Percentiles rank a stretch among this genome's conserved stretches.
These are phyloP conservation scores for Oreochromis spilurus DNA, from an alignment of 2,113 vertebrate genomes.

Conservation along the genomic window DNA sequence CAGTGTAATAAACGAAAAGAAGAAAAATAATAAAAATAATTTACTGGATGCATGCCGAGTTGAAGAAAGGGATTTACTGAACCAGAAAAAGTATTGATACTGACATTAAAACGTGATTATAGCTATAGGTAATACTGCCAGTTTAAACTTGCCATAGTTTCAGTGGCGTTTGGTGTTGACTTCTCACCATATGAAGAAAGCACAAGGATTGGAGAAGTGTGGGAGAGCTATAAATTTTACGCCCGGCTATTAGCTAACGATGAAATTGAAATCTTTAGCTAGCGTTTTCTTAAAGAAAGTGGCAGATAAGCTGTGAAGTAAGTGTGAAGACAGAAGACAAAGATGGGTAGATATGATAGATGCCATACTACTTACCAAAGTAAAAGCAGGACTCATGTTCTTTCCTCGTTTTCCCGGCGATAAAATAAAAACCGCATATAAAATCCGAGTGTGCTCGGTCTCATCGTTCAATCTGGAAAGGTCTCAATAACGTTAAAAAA, in stretches of 20 bases:
- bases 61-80: neutral
- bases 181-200: neutral
- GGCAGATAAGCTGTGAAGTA: neutral
- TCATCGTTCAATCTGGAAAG: neutral
- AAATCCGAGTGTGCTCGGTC: neutral
- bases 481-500: neutral
- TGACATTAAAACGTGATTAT: neutral
- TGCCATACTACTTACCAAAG: slow-evolving; percentile 12
- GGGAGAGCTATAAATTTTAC: neutral
- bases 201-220: neutral
- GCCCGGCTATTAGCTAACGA: neutral
- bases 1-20: neutral
- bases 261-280: neutral
- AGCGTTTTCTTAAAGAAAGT: neutral
- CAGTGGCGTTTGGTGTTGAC: neutral
- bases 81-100: neutral
- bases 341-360: neutral
- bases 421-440: neutral
- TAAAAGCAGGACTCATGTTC: neutral
- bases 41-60: neutral
- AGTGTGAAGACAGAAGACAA: neutral
- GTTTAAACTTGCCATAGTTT: neutral
- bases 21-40: neutral
- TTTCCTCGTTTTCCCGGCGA: neutral
- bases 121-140: neutral